Evolutionary conservation across 2,113 vertebrate genomes (phyloP), one percentile per base, ranked within the genome.

Genomic region (Brienomyrus longianalis): DNA sequence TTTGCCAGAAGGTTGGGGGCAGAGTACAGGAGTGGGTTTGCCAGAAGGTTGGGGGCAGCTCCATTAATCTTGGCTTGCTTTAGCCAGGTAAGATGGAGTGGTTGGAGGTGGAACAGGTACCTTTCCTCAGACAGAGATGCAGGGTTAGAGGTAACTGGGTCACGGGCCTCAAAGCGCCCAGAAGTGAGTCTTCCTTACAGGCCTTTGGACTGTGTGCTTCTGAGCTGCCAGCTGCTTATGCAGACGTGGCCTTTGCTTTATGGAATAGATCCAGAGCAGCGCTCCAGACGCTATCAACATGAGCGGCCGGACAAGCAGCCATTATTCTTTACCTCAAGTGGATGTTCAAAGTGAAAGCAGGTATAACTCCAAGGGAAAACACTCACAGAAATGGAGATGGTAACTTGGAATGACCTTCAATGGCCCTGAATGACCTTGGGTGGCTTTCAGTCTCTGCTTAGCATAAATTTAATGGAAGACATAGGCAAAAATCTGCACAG

Each of bases 391-490:
- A 48, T 84, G 21, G 43, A 43, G 43, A 45, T 48, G 83, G 83
- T 48, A 48, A 95, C 96, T 95, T 97, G 97, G 97, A 98, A 97
- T 98, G 97, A 97, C 96, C 95, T 31, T 70, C 10, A 80, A 43
- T 80, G 35, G 35, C 74, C 6, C 31, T 39, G 31, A 43, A 43
- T 39, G 35, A 80, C 74, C n/a, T 70, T 70, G 27, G 62, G 62
- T 31, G 19, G 27, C 10, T 92, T 90, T 62, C 86, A 83, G 19
- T 59, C 39, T 93, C 92, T 92, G 92, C 92, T 93, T 90, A 90
- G 91, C 90, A 91, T 90, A 90, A 91, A 92, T 91, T 93, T 92
- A 93, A 94, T 94, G 92, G 90, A 92, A 93, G 90, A 92, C 91
- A 90, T 48, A 86, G 35, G 2, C 9, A 91, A 91, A 83, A 86